Conservation (phyloP, 2,888 invertebrate genomes). For the Ganaspis brasiliensis region DNA sequence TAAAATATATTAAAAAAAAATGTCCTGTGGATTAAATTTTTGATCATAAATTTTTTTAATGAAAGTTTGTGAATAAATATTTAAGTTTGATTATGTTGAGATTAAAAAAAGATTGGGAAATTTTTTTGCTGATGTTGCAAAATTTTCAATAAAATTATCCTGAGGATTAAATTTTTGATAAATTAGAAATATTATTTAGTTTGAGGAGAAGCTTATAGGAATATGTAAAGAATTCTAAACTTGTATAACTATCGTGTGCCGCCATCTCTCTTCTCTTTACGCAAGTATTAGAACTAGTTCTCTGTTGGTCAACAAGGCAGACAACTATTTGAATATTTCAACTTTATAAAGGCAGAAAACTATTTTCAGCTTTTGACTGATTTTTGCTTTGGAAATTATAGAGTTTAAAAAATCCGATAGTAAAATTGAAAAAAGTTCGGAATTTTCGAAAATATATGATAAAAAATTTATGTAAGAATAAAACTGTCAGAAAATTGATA, state of each 20-base stretch:
- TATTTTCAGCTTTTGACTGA: neutral
- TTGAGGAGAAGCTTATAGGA: neutral
- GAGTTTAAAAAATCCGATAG: neutral
- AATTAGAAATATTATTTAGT: neutral
- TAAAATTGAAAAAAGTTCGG: too few species aligned
- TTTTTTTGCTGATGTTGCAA: too few species aligned
- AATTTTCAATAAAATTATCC: too few species aligned
- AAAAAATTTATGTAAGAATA: too few species aligned
- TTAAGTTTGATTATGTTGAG: too few species aligned
- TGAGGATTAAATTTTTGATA: neutral
- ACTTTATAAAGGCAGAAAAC: conserved; percentile 16
- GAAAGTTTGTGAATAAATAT: too few species aligned
- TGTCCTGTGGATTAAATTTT: too few species aligned
- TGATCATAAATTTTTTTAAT: too few species aligned
- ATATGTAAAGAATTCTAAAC: neutral
- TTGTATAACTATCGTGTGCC: conserved; percentile 24
- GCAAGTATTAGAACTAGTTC: conserved; percentile 12
- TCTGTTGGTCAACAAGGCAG: neutral
- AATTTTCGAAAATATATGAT: too few species aligned
- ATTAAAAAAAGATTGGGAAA: too few species aligned
- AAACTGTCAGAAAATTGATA: too few species aligned
- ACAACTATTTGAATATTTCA: conserved; percentile 25
- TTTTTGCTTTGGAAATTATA: neutral
- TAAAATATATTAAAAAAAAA: too few species aligned
- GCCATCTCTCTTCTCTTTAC: conserved; percentile 20